A percentile compares a stretch with the other conserved stretches of the same genome.
phyloP scores from a whole-genome alignment of 30 jellyfish, hydroid and myxozoan species.

The Cassiopea xamachana region DNA sequence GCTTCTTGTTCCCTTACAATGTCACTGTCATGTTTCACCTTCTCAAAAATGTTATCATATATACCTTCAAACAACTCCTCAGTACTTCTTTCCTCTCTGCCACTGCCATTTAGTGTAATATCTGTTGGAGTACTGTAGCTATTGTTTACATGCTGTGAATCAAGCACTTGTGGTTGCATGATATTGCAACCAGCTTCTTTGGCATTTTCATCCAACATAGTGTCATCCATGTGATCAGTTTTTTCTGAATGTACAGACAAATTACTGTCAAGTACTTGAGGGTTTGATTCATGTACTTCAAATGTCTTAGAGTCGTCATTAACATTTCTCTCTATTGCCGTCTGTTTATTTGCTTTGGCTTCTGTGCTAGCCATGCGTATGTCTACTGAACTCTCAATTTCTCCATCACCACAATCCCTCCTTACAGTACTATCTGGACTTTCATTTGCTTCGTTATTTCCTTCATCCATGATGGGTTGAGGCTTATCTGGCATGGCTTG shows the following conservation, averaged over 20 bases:
- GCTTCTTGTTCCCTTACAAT: slow-evolving; percentile 42
- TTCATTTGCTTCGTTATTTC: background rate
- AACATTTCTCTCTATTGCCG: background rate
- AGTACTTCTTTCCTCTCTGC: background rate
- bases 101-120: background rate
- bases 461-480: background rate
- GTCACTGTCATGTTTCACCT: slow-evolving; percentile 17
- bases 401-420: background rate
- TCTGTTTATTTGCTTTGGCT: no score
- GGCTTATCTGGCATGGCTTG: background rate
- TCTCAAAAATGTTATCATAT: slow-evolving; percentile 37
- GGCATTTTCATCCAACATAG: background rate
- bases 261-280: background rate
- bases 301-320: no score
- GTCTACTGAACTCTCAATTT: background rate
- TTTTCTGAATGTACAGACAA: background rate
- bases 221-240: background rate
- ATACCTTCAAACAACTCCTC: background rate
- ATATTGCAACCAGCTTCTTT: no score
- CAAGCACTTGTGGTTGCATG: background rate
- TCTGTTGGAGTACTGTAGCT: background rate
- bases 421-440: background rate
- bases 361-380: background rate
- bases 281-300: background rate
- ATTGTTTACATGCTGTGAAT: background rate